Base-by-base conservation (phyloP, 2,113 vertebrate genomes). In the Actinemys pallida region DNA sequence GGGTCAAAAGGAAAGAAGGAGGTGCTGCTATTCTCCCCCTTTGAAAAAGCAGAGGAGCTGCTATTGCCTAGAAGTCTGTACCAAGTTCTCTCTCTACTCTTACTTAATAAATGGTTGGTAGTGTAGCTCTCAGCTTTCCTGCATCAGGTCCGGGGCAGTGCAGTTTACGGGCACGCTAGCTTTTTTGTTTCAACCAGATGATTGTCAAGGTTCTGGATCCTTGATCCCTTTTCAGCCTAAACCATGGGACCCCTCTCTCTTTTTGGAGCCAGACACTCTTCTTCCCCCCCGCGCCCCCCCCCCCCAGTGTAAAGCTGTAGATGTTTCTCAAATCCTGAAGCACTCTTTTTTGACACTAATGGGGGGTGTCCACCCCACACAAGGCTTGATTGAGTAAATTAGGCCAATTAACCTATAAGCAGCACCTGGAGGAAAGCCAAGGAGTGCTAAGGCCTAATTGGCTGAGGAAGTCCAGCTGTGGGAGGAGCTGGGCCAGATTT, bases 81-180 rank as follows among this genome's bases (percentile, higher is more conserved):
- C 7, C 56, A 54, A 12, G 4, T 56, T 53, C 8, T 3, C 5
- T 2, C 0, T 69, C 19, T 9, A 65, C 2, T 25, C 1, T 2
- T 50, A 39, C 16, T 69, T n/a, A 69, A n/a, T 69, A 69, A n/a
- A 20, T 69, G 65, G 14, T 50, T 4, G 72, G 72, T 45, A 45
- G 10, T 27, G 11, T 27, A 45, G 72, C 72, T 13, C 10, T 76
- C 72, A 27, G 12, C 72, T 76, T 45, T 45, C 72, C 12, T 76
- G 24, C 3, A 24, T 76, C 39, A 76, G 39, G 22, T 45, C 39
- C 6, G 1, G 45, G 24, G 42, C 22, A 76, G 42, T 76, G 39
- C 47, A 92, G 19, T 20, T 92, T 42, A 16, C 69, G 95, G 16
- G 24, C 39, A 27, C 47, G 42, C 39, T 45, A 93, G 10, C 53